Conservation (phyloP, 2,797 vertebrate species). For the Amblyraja radiata region DNA sequence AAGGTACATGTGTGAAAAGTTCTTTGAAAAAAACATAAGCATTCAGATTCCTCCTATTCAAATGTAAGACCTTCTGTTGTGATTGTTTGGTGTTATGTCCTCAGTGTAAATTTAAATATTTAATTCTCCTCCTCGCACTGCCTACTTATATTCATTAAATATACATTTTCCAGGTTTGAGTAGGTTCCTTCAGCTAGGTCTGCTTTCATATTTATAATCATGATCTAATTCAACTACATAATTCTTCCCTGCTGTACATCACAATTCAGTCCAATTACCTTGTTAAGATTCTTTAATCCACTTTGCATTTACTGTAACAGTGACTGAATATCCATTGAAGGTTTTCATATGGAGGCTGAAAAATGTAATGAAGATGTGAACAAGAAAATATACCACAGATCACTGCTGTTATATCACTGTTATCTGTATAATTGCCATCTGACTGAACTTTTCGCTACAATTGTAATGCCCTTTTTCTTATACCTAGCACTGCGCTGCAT, state of each 20-base stretch:
- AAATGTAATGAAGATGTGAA: neutral
- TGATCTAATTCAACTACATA: neutral
- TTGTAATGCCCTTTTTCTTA: neutral
- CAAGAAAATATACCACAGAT: neutral
- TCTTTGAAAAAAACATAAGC: neutral
- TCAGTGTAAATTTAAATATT: neutral
- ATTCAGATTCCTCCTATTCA: neutral
- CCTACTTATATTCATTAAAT: neutral
- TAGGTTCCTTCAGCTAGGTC: neutral
- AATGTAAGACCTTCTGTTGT: neutral
- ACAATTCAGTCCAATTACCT: neutral
- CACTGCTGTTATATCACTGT: neutral
- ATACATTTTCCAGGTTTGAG: neutral
- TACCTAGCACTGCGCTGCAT: neutral
- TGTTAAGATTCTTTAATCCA: neutral
- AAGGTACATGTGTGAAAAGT: neutral
- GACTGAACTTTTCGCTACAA: neutral
- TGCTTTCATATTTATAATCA: neutral
- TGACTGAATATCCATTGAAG: neutral
- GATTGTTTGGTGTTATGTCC: neutral
- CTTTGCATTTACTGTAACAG: neutral
- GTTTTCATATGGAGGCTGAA: neutral
- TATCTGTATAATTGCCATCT: neutral
- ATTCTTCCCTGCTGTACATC: neutral
- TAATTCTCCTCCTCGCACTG: too few relatives aligned